Evolutionary conservation across 1,140 invertebrate species (phyloP).

Genomic region (fruit fly (Drosophila melanogaster)): DNA sequence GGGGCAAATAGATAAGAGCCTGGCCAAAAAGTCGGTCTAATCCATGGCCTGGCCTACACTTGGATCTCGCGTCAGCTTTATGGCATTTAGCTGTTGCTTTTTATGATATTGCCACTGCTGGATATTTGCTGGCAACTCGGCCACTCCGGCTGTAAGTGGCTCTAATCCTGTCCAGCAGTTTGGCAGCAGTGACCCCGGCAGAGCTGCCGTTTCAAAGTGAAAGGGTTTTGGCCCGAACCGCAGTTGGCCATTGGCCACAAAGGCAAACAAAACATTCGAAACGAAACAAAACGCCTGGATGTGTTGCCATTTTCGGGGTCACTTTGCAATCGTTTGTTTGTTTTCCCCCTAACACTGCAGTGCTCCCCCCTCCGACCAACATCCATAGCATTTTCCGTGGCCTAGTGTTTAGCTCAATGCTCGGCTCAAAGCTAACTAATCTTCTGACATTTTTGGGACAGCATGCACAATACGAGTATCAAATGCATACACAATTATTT

Average conservation of each 20-base stretch:
- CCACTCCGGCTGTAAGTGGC: slow-evolving; percentile 52
- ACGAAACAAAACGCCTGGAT: slow-evolving; percentile 8
- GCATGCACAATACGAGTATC: slow-evolving; percentile 12
- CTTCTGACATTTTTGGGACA: slow-evolving; percentile 50
- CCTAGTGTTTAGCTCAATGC: neutral
- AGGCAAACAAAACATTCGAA: slow-evolving; percentile 22
- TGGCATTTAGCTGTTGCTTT: slow-evolving; percentile 67
- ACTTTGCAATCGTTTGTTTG: slow-evolving; percentile 71
- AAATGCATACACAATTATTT: slow-evolving; percentile 40
- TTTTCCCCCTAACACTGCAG: slow-evolving; percentile 51
- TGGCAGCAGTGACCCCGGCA: slow-evolving; percentile 69
- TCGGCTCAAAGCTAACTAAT: slow-evolving; percentile 50
- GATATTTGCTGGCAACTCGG: slow-evolving; percentile 5
- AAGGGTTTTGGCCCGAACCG: slow-evolving; percentile 64
- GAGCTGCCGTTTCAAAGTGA: slow-evolving; percentile 70
- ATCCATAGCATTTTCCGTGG: neutral
- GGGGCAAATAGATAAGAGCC: slow-evolving; percentile 57
- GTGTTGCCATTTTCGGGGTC: slow-evolving; percentile 47
- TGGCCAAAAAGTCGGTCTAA: slow-evolving; percentile 38
- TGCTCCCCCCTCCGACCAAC: neutral
- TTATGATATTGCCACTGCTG: slow-evolving; percentile 59
- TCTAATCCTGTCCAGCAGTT: slow-evolving; percentile 73
- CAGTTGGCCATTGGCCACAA: slow-evolving; percentile 55
- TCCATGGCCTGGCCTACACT: slow-evolving; percentile 41
- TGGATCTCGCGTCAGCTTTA: slow-evolving; percentile 62